phyloP scores from a whole-genome alignment of 2,888 invertebrate genomes.

The Folsomia manolachei region DNA sequence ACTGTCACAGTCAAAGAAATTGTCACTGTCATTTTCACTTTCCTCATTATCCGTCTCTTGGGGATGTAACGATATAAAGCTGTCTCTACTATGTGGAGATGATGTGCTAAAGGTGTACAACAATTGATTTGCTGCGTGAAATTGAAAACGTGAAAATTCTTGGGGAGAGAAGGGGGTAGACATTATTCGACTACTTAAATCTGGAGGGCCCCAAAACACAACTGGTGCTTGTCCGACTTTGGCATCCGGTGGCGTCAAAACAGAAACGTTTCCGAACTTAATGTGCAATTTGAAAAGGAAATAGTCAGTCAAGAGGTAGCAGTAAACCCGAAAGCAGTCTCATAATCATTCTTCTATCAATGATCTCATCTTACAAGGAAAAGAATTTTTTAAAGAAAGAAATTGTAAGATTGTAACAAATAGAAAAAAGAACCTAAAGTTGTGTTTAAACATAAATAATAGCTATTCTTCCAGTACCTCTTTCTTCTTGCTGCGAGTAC shows the following conservation, averaged over 20 bases:
- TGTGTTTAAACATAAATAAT: too few species aligned
- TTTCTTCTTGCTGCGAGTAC: conserved; percentile 42
- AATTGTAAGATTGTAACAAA: too few species aligned
- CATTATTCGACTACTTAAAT: conserved; percentile 33
- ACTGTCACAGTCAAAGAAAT: conserved; percentile 46
- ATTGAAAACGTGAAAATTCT: conserved; percentile 11
- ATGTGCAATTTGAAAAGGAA: too few species aligned
- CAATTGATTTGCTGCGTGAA: not conserved
- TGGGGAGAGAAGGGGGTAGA: conserved; percentile 16
- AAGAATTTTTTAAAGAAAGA: too few species aligned
- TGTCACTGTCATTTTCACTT: conserved; percentile 34
- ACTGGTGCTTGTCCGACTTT: conserved; percentile 37
- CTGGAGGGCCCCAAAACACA: conserved; percentile 47
- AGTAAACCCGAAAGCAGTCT: too few species aligned
- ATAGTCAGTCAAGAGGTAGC: not conserved
- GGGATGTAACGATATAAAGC: too few species aligned
- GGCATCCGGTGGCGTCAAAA: conserved; percentile 42
- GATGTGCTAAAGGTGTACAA: not conserved
- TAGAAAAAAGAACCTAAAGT: too few species aligned
- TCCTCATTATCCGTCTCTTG: conserved; percentile 17
- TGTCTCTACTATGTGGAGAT: too few species aligned
- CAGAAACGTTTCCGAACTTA: conserved; percentile 47
- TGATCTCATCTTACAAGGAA: not conserved
- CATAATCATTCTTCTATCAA: not conserved
- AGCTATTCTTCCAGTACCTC: conserved; percentile 38